Evolutionary conservation across 2,797 vertebrate species (phyloP).

Genomic region (Pteronotus mesoamericanus): DNA sequence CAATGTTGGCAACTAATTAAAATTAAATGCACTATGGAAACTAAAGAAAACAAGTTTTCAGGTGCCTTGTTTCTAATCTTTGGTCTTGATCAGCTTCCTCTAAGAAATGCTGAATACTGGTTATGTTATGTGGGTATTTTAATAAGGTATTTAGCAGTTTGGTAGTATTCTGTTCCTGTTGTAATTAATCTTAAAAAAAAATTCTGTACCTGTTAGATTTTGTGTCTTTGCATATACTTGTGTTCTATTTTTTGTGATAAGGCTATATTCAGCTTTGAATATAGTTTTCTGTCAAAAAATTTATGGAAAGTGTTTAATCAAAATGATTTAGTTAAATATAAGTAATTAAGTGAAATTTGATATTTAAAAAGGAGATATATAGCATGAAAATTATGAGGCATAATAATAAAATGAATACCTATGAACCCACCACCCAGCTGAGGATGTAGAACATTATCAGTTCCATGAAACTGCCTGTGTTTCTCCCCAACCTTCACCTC

Average conservation of each 20-base stretch:
- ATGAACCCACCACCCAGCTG: neutral
- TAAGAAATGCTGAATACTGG: neutral
- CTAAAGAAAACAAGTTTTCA: neutral
- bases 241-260: constrained; percentile 30
- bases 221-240: constrained; percentile 33
- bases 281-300: constrained; percentile 29
- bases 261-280: constrained; percentile 31
- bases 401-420: constrained; percentile 22
- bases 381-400: neutral
- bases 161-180: neutral
- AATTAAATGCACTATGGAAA: neutral
- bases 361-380: neutral
- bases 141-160: neutral
- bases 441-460: neutral
- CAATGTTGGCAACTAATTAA: neutral
- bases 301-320: neutral
- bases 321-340: constrained; percentile 25
- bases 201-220: neutral
- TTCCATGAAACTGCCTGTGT: neutral
- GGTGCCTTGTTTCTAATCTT: neutral
- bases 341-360: neutral
- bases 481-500: neutral
- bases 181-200: constrained; percentile 12
- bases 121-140: neutral
- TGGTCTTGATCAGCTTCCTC: neutral